These are phyloP conservation scores for Drosophila anceps DNA, from an alignment of 2,888 invertebrate species.

Conservation along the genomic window DNA sequence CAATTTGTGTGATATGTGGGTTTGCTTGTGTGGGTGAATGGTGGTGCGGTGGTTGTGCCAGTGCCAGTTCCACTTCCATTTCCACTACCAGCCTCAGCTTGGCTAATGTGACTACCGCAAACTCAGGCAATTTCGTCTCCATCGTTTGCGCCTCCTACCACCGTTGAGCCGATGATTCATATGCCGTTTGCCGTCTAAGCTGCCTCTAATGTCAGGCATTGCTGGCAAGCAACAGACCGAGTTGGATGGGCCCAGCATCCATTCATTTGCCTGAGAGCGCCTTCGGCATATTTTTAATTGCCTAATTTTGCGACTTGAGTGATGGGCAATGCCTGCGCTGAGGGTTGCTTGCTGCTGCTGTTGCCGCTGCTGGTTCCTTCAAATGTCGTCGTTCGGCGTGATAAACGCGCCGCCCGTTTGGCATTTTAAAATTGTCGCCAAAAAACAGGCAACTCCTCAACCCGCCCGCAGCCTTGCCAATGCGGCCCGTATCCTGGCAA, in stretches of 20 bases:
- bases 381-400: conserved; percentile 74
- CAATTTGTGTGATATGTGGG: conserved; percentile 51
- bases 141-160: conserved; percentile 30
- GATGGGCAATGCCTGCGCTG: conserved; percentile 74
- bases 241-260: conserved; percentile 33
- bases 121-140: conserved; percentile 61
- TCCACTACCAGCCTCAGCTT: conserved; percentile 8
- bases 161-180: conserved; percentile 78
- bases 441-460: conserved; percentile 53
- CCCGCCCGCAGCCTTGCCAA: conserved; percentile 6
- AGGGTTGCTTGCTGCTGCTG: conserved; percentile 56
- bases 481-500: conserved; percentile 51
- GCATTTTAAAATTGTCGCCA: conserved; percentile 82
- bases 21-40: neutral
- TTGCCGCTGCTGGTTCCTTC: conserved; percentile 50
- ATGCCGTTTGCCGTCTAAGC: conserved; percentile 59
- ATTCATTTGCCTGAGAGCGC: conserved; percentile 74
- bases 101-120: conserved; percentile 62
- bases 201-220: conserved; percentile 51
- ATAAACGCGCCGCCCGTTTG: conserved; percentile 81
- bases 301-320: conserved; percentile 85
- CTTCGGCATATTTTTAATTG: conserved; percentile 85
- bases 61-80: conserved; percentile 1
- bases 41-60: neutral
- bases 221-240: conserved; percentile 21